These are phyloP conservation scores for Virgularia gustaviana DNA, from an alignment of 92 coral and sea anemone species.

Conservation along the genomic window DNA sequence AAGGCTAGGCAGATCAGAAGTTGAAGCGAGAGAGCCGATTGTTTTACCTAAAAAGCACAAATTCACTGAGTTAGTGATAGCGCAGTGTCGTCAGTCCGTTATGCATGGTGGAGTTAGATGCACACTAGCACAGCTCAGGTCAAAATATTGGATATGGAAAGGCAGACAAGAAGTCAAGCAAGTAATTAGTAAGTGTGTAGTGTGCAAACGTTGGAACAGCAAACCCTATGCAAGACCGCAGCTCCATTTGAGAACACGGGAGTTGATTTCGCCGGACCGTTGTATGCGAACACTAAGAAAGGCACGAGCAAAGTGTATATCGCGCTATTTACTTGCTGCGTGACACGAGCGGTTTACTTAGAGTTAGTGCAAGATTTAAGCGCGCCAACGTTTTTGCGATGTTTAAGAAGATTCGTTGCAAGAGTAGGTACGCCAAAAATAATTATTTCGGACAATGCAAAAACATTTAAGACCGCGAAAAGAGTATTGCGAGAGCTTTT, in stretches of 20 bases:
- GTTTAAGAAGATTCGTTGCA: slow-evolving; percentile 4
- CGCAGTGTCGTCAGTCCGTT: slow-evolving; percentile 12
- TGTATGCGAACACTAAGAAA: slow-evolving; percentile 22
- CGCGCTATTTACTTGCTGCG: slow-evolving; percentile 39
- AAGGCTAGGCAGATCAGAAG: slow-evolving; percentile 17
- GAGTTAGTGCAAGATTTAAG: slow-evolving; percentile 14
- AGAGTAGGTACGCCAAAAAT: slow-evolving; percentile 1
- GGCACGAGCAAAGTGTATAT: slow-evolving; percentile 29
- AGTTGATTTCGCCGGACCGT: slow-evolving; percentile 54
- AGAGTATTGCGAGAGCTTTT: not conserved
- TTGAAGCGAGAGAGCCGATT: slow-evolving; percentile 26
- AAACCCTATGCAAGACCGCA: slow-evolving; percentile 21
- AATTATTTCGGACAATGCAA: too few relatives aligned
- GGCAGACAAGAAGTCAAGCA: slow-evolving; percentile 43
- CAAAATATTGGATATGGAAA: slow-evolving; percentile 32
- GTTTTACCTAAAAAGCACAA: slow-evolving; percentile 13
- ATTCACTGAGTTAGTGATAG: slow-evolving; percentile 1
- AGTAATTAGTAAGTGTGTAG: not conserved
- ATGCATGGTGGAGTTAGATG: slow-evolving; percentile 25
- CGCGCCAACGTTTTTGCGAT: slow-evolving; percentile 23
- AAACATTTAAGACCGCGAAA: not conserved
- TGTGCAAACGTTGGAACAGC: slow-evolving; percentile 16
- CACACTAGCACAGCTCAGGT: slow-evolving; percentile 24
- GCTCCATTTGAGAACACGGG: slow-evolving; percentile 46
- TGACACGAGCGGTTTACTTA: too few relatives aligned